These are phyloP conservation scores for Aporophyla nigra DNA, from an alignment of 2,888 invertebrate species.

Conservation along the genomic window DNA sequence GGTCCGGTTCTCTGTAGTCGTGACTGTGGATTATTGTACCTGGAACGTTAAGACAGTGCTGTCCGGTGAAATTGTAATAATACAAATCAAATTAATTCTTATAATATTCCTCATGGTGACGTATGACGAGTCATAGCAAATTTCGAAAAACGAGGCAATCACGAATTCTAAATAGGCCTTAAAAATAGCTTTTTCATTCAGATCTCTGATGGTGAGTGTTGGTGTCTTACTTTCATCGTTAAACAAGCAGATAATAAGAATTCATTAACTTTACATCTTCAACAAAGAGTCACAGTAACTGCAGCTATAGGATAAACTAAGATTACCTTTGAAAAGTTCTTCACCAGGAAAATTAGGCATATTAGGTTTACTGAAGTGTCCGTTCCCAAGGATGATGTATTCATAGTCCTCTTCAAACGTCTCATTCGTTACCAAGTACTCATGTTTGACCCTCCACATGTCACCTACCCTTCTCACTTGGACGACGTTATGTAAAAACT, in stretches of 20 bases:
- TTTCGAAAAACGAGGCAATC: background rate
- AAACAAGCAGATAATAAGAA: background rate
- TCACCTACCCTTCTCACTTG: constrained; percentile 76
- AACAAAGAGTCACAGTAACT: background rate
- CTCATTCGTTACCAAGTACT: constrained; percentile 77
- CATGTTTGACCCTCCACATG: constrained; percentile 82
- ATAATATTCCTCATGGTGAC: background rate
- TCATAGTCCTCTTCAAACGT: constrained; percentile 90
- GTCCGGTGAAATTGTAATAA: background rate
- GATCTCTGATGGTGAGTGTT: background rate
- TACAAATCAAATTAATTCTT: background rate
- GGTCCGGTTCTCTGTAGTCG: constrained; percentile 92
- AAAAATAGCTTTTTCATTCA: background rate
- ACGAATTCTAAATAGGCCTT: background rate
- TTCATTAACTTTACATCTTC: background rate
- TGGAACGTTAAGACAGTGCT: constrained; percentile 44
- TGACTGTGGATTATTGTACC: constrained; percentile 94
- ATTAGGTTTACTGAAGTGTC: constrained; percentile 88
- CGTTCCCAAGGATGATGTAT: constrained; percentile 93
- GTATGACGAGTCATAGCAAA: background rate
- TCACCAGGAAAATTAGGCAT: constrained; percentile 81
- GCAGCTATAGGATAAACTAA: background rate
- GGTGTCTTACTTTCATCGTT: background rate
- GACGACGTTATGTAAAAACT: constrained; percentile 84
- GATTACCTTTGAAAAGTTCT: constrained; percentile 80